Evolutionary conservation across 1,140 invertebrate species (phyloP).

Genomic region (Pseudomyrmex flavicornis): DNA sequence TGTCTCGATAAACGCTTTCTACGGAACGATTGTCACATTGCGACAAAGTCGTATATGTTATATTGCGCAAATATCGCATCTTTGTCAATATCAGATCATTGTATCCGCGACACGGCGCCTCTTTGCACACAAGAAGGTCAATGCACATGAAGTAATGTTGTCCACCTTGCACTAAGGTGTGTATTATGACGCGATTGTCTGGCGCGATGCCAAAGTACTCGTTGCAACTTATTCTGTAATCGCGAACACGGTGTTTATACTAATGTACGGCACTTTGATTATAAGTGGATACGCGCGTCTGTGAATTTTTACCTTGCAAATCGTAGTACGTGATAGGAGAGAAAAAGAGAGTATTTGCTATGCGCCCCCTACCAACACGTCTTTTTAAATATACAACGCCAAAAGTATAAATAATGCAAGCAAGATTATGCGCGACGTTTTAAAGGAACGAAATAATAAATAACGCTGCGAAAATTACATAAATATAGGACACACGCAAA

Average conservation of each 20-base stretch:
- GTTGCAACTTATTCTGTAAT: constrained; percentile 73
- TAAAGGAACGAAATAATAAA: neutral
- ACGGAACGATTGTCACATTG: constrained; percentile 22
- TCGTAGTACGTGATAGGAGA: constrained; percentile 10
- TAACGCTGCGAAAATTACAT: constrained; percentile 6
- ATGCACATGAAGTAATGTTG: constrained; percentile 69
- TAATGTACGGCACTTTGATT: constrained; percentile 50
- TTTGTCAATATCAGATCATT: constrained; percentile 33
- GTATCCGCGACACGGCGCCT: constrained; percentile 40
- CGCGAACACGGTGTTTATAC: constrained; percentile 61
- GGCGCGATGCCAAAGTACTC: constrained; percentile 72
- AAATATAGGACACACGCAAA: neutral
- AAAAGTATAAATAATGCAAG: constrained; percentile 17
- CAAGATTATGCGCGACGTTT: neutral
- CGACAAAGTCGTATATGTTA: neutral
- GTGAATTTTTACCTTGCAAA: constrained; percentile 10
- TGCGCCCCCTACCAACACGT: neutral
- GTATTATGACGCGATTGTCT: constrained; percentile 74
- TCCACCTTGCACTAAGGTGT: constrained; percentile 61
- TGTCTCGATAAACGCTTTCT: constrained; percentile 43
- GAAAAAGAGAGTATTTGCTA: constrained; percentile 5
- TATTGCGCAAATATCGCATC: constrained; percentile 47
- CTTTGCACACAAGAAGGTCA: constrained; percentile 73
- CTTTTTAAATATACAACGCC: constrained; percentile 2
- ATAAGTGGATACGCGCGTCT: neutral